Percentiles rank a stretch among this genome's conserved stretches.
Evolutionary conservation across 1,140 invertebrate species (phyloP).

Genomic region (Scaptomyza montana): DNA sequence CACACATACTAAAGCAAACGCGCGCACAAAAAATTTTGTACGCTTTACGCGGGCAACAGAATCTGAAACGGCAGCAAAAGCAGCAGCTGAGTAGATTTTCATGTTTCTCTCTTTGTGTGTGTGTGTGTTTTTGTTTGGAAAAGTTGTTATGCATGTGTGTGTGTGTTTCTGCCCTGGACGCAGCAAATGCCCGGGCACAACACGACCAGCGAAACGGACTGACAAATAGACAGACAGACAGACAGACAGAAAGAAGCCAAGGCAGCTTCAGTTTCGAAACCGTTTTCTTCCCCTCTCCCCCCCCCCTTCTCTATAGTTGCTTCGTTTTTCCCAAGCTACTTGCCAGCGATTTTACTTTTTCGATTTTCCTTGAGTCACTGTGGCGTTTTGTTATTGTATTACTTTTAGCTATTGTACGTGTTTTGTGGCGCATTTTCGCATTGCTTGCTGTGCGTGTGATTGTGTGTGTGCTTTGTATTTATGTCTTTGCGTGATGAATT

Average conservation of each 20-base stretch:
- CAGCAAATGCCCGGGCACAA: conserved; percentile 61
- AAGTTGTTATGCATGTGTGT: conserved; percentile 30
- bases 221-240: neutral
- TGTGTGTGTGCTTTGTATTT: conserved; percentile 12
- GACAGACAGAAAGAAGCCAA: conserved; percentile 49
- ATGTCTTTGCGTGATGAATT: conserved; percentile 46
- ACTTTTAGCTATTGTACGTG: conserved; percentile 41
- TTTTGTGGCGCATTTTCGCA: conserved; percentile 20
- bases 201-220: neutral
- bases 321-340: conserved; percentile 10
- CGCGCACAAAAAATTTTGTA: neutral
- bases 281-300: neutral
- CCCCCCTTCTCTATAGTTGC: neutral
- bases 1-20: neutral
- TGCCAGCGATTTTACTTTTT: conserved; percentile 49
- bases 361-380: conserved; percentile 36
- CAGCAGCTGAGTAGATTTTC: conserved; percentile 72
- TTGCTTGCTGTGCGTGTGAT: conserved; percentile 7
- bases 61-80: neutral
- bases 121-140: conserved; percentile 27
- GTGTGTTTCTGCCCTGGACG: conserved; percentile 35
- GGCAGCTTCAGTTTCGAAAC: conserved; percentile 14
- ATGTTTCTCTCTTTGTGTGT: conserved; percentile 45
- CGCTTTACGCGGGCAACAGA: neutral
- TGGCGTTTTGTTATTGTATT: conserved; percentile 58